These are phyloP conservation scores for Miltochrista miniata DNA, from an alignment of 2,888 invertebrate genomes.

Conservation along the genomic window DNA sequence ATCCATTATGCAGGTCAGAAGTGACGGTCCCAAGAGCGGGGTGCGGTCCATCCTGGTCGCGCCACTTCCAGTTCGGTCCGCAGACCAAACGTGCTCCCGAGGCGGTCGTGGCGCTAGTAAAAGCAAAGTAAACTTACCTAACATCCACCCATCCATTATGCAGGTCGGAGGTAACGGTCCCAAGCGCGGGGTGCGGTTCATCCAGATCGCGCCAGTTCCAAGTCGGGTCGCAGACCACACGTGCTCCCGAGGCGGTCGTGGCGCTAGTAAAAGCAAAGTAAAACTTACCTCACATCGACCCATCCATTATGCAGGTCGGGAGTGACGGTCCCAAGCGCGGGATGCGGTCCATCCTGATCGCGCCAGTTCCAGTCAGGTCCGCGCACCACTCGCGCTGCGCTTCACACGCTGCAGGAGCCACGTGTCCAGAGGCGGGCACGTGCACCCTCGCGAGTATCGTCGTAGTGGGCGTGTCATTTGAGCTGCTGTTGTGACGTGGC, in stretches of 20 bases:
- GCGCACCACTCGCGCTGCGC: constrained; percentile 94
- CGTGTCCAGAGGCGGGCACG: constrained; percentile 88
- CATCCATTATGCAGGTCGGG: constrained; percentile 97
- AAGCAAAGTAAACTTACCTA: constrained; percentile 74
- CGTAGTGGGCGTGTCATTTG: constrained; percentile 72
- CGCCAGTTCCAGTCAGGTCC: constrained; percentile 97
- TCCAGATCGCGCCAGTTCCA: constrained; percentile 97
- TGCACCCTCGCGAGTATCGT: constrained; percentile 85
- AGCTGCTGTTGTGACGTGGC: constrained; percentile 31
- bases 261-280: constrained; percentile 23
- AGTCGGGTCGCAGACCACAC: constrained; percentile 96
- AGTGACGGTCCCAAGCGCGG: constrained; percentile 92
- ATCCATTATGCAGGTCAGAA: constrained; percentile 96
- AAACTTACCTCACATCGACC: constrained; percentile 92
- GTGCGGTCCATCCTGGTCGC: constrained; percentile 92
- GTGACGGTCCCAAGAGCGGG: constrained; percentile 92
- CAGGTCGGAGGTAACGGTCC: constrained; percentile 96
- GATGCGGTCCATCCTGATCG: constrained; percentile 92
- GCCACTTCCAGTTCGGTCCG: constrained; percentile 97
- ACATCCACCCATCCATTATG: constrained; percentile 99
- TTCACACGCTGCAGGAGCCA: constrained; percentile 89
- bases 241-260: constrained; percentile 86
- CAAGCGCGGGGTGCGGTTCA: constrained; percentile 86
- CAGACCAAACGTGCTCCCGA: constrained; percentile 93
- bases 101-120: no score